phyloP scores from a whole-genome alignment of 2,113 vertebrate genomes.

The Opisthocomus hoazin region DNA sequence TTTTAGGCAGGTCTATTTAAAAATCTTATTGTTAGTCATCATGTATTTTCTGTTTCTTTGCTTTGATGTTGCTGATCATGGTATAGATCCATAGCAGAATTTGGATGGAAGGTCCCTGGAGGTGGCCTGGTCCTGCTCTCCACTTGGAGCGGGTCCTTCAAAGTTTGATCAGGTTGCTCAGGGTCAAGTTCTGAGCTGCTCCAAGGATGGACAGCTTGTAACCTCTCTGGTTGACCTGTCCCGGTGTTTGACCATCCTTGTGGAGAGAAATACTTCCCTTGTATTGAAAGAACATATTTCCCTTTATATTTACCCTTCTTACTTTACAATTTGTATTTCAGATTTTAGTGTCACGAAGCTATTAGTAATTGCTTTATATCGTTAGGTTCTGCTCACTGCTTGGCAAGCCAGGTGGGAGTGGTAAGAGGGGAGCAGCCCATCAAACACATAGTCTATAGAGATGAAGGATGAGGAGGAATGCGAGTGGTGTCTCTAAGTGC shows the following conservation, averaged over 20 bases:
- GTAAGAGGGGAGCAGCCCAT: not conserved
- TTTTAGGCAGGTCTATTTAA: not conserved
- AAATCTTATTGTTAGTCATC: not conserved
- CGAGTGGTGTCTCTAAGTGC: not conserved
- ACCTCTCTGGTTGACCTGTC: not conserved
- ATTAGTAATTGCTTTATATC: not conserved
- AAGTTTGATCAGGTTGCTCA: not conserved
- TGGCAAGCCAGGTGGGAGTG: not conserved
- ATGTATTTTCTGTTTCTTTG: not conserved
- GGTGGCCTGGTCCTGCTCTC: not conserved
- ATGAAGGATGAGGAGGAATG: not conserved
- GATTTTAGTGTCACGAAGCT: not conserved
- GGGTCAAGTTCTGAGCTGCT: not conserved
- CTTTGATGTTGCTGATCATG: not conserved
- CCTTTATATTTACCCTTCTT: not conserved
- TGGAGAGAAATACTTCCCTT: not conserved
- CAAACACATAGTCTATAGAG: not conserved
- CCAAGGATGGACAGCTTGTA: not conserved
- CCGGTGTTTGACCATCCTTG: fast-evolving
- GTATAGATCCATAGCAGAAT: not conserved
- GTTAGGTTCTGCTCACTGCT: not conserved
- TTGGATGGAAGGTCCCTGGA: not conserved
- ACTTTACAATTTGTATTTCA: not conserved
- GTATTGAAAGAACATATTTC: not conserved
- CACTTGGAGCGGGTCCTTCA: not conserved